phyloP scores from a whole-genome alignment of 2,888 invertebrate species.

The Zonitis immaculata region DNA sequence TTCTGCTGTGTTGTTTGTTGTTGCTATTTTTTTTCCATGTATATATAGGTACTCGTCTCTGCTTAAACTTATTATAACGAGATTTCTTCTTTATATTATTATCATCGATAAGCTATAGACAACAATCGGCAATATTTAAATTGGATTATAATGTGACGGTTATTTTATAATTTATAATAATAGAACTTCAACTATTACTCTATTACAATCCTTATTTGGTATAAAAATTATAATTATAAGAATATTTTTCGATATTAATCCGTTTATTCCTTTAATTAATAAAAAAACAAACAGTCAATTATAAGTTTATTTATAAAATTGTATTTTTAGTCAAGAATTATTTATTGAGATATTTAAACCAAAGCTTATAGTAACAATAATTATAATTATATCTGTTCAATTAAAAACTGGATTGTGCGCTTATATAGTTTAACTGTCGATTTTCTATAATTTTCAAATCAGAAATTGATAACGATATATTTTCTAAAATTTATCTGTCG shows the following conservation, averaged over 20 bases:
- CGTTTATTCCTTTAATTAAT: too few relatives aligned
- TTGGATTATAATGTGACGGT: neutral
- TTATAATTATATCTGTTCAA: neutral
- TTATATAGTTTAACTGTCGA: conserved; percentile 2
- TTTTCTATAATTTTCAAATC: neutral
- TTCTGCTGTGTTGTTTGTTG: too few relatives aligned
- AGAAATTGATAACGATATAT: neutral
- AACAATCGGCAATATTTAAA: neutral
- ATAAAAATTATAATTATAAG: neutral
- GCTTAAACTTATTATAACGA: neutral
- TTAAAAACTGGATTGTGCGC: conserved; percentile 2
- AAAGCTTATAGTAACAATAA: too few relatives aligned
- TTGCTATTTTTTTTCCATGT: too few relatives aligned
- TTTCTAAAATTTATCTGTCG: too few relatives aligned
- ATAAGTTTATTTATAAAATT: too few relatives aligned
- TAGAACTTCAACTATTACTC: too few relatives aligned
- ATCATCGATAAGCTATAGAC: neutral
- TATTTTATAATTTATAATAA: neutral
- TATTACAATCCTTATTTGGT: neutral
- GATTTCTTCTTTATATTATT: neutral
- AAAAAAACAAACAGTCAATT: too few relatives aligned
- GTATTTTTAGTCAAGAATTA: too few relatives aligned
- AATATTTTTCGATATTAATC: too few relatives aligned
- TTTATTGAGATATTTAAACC: too few relatives aligned
- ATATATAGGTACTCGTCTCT: too few relatives aligned